These are phyloP conservation scores for Alsophila aescularia DNA, from an alignment of 2,888 invertebrate genomes.

Conservation along the genomic window DNA sequence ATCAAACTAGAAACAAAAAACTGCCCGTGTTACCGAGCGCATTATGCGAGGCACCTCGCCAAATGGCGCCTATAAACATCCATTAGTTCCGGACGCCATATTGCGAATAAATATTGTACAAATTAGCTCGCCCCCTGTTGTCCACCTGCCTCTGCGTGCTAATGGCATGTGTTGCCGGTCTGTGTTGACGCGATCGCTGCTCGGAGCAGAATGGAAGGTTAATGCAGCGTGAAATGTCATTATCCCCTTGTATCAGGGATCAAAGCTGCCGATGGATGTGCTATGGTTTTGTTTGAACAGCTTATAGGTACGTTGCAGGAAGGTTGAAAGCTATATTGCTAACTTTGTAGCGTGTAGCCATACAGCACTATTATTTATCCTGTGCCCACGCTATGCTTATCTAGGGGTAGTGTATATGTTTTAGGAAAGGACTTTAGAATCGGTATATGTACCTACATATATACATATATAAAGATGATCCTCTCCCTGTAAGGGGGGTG, in stretches of 20 bases:
- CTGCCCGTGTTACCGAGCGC: conserved; percentile 43
- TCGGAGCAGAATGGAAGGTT: conserved; percentile 40
- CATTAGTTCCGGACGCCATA: conserved; percentile 71
- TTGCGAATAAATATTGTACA: conserved; percentile 80
- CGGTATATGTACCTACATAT: no score
- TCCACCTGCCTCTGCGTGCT: conserved; percentile 62
- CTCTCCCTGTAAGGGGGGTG: no score
- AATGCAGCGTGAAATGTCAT: conserved; percentile 70
- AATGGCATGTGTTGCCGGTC: conserved; percentile 65
- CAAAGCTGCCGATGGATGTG: conserved; percentile 49
- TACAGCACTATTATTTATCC: no score
- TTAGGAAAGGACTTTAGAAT: no score
- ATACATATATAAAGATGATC: no score
- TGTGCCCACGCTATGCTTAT: no score
- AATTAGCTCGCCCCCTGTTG: conserved; percentile 73
- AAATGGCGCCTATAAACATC: conserved; percentile 71
- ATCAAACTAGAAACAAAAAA: conserved; percentile 37
- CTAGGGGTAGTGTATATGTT: no score
- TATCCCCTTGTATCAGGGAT: conserved; percentile 47
- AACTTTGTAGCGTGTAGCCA: no score
- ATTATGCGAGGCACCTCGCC: conserved; percentile 72
- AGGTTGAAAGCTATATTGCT: no score
- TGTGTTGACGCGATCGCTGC: conserved; percentile 57
- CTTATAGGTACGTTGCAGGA: neutral
- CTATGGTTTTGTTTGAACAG: conserved; percentile 23